Base-by-base conservation (phyloP, 1,140 invertebrate species). In the Eumeta japonica region DNA sequence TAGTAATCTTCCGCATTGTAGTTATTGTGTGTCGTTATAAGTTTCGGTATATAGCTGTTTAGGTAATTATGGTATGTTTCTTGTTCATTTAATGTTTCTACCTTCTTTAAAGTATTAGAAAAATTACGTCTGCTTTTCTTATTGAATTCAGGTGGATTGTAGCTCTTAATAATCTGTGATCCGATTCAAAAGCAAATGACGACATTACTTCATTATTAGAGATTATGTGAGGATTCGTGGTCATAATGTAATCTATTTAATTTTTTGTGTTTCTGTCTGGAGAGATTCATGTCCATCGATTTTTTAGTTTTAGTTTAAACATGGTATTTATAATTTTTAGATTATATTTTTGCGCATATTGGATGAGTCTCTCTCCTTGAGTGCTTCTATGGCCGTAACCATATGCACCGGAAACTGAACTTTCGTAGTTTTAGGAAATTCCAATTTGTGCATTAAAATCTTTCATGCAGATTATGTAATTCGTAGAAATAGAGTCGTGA, bases 231-330 rank as follows among this genome's bases (percentile, higher is more conserved):
- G 18, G 42, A 16, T 37, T 48, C 16, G 47, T 52, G n/a, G 55
- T 43, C 46, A 58, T 46, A 3, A 55, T 53, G 17, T 51, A 58
- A 30, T 58, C 50, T 10, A 55, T 58, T 37, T 58, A 46, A 29
- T 53, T 58, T 50, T 9, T 53, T 29, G 39, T 55, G n/a, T 49
- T 53, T 46, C 38, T 46, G 9, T 55, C 45, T 13, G 53, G 48
- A 24, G 49, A 59, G 3, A 47, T 56, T 49, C 51, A 56, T 17
- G 53, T 55, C 53, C 51, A 59, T 24, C 50, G n/a, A n/a, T n/a
- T n/a, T n/a, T n/a, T n/a, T n/a, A 27, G 19, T 42, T 59, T 56
- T 33, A 45, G 13, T 3, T 55, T 52, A 29, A 58, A 55, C 52
- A 58, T 58, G 15, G 48, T 52, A 9, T 53, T 52, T 16, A 41